These are phyloP conservation scores for Eupithecia subfuscata DNA, from an alignment of 2,888 invertebrate genomes.

Conservation along the genomic window DNA sequence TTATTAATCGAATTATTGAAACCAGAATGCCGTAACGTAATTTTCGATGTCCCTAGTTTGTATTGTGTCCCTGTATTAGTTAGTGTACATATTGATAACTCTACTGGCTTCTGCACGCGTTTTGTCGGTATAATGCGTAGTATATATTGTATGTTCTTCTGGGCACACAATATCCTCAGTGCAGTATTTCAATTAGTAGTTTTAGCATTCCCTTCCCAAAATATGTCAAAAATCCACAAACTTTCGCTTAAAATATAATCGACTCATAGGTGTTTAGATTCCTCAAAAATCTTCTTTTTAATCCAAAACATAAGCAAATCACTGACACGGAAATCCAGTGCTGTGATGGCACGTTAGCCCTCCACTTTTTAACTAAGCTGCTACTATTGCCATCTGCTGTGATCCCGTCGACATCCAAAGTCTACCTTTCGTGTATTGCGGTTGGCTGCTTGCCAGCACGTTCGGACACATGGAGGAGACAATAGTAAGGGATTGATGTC, in stretches of 20 bases:
- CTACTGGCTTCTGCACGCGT: too few species aligned
- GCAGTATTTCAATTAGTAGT: neutral
- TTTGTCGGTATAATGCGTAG: too few species aligned
- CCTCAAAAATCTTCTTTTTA: too few species aligned
- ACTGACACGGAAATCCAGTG: constrained; percentile 27
- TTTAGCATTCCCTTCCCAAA: neutral
- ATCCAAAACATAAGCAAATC: constrained; percentile 10
- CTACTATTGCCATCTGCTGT: constrained; percentile 43
- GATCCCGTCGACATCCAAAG: constrained; percentile 40
- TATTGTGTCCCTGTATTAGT: too few species aligned
- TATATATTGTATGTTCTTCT: neutral
- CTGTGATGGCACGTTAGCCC: constrained; percentile 33
- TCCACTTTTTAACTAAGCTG: constrained; percentile 34
- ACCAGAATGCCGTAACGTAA: neutral
- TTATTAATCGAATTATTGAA: neutral
- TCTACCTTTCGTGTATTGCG: constrained; percentile 64
- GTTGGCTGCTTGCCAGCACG: constrained; percentile 73
- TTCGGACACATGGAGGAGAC: constrained; percentile 54
- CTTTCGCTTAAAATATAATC: too few species aligned
- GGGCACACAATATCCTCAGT: neutral
- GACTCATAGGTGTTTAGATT: too few species aligned
- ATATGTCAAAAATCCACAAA: neutral
- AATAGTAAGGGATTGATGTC: constrained; percentile 9
- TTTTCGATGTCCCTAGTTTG: neutral
- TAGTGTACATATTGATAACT: too few species aligned